Base-by-base conservation (phyloP, 2,888 invertebrate genomes). In the Drosophila borealis region DNA sequence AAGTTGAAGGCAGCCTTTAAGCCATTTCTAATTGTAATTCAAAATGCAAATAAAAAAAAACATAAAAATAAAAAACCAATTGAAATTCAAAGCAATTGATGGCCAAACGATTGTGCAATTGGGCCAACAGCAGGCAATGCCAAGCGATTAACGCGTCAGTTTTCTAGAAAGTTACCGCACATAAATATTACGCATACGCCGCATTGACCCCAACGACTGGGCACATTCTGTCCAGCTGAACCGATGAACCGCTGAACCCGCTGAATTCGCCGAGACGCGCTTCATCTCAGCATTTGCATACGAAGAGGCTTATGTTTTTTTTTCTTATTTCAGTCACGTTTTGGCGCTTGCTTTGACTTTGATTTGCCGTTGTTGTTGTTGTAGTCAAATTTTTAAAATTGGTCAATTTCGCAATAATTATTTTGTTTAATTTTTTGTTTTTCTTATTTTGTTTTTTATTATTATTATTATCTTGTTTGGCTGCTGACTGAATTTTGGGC, bases 391-490 rank as follows among this genome's bases (percentile, higher is more conserved):
- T 77, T 81, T 83, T 72, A 59, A 81, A 84, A 69, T 70, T 82
- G 75, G 69, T 78, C 61, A 67, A 84, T 85, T 85, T 85, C 85
- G 89, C 85, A 85, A 85, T 66, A 80, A 68, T 80, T 81, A 78
- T 84, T 75, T 85, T 69, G 64, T 56, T 55, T 64, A 55, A 61
- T 36, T 53, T 63, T 56, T 21, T 44, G 3, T 54, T 62, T 63
- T 54, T 36, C 49, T 51, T 55, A 37, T 25, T 45, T 45, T 19
- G 34, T 21, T 37, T 37, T n/a, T 11, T 70, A n/a, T n/a, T 65
- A 25, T 57, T 46, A 56, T 78, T 51, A 61, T 74, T 66, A 71
- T 67, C 77, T 62, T 41, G 55, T 63, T 76, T 76, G 76, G 65
- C 69, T 66, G 62, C 70, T 68, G 62, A 87, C 71, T 84, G 65